Percentiles rank a stretch among this genome's conserved stretches.
phyloP scores from a whole-genome alignment of 2,797 vertebrate genomes.

The Intellagama lesueurii region DNA sequence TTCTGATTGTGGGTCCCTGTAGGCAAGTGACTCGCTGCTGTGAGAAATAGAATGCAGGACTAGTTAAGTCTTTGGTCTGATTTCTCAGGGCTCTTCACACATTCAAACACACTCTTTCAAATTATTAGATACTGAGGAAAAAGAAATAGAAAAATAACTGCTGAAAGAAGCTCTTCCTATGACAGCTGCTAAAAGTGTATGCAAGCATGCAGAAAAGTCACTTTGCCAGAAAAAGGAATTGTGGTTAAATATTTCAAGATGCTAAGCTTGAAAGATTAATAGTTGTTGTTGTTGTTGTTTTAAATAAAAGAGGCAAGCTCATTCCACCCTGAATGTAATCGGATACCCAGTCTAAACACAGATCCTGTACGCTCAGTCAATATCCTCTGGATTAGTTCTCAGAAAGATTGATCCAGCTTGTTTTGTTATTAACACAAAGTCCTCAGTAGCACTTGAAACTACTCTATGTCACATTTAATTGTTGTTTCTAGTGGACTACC shows the following conservation, averaged over 20 bases:
- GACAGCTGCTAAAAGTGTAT: conserved; percentile 17
- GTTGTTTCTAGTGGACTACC: not conserved
- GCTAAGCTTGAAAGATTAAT: conserved; percentile 2
- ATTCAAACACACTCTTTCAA: conserved; percentile 53
- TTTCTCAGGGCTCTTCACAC: conserved; percentile 1
- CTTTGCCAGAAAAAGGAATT: conserved; percentile 34
- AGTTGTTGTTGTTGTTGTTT: too few species aligned
- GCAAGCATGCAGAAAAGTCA: not conserved
- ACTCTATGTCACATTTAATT: conserved; percentile 23
- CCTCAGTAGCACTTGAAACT: conserved; percentile 17
- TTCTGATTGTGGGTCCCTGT: not conserved
- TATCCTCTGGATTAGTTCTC: not conserved
- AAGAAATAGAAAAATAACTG: not conserved
- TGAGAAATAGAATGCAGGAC: not conserved
- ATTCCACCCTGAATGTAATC: not conserved
- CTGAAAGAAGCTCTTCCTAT: conserved; percentile 45
- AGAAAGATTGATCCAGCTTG: not conserved
- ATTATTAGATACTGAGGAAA: conserved; percentile 48
- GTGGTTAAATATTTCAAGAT: conserved; percentile 30
- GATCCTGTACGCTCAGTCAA: not conserved
- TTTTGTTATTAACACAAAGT: not conserved
- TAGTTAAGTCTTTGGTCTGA: not conserved
- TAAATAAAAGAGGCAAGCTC: conserved; percentile 32
- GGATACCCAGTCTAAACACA: not conserved
- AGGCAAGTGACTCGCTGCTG: not conserved